Evolutionary conservation across 2,888 invertebrate species (phyloP).

Genomic region (Sturmia bella): DNA sequence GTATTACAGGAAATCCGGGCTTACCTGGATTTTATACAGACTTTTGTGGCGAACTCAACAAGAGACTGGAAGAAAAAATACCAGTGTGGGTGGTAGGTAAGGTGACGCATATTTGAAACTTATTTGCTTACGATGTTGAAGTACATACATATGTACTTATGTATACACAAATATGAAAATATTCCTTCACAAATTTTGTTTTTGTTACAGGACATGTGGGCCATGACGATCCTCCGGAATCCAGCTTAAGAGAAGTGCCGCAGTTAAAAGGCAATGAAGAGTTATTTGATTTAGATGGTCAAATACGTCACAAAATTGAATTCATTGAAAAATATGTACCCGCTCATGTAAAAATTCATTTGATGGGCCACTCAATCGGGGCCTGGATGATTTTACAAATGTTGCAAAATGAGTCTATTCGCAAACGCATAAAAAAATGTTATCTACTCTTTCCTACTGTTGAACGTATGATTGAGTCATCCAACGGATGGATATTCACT

Average conservation of each 20-base stretch:
- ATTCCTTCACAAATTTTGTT: too few species aligned
- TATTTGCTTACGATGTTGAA: not conserved
- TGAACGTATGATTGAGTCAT: conserved; percentile 89
- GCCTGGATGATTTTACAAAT: conserved; percentile 91
- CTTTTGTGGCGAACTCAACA: conserved; percentile 87
- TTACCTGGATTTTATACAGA: conserved; percentile 90
- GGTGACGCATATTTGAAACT: not conserved
- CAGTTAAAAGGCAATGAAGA: conserved; percentile 83
- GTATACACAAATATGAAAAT: not conserved
- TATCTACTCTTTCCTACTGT: conserved; percentile 94
- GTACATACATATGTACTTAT: not conserved
- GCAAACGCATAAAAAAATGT: conserved; percentile 84
- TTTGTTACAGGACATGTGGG: conserved; percentile 86
- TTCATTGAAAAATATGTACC: conserved; percentile 90
- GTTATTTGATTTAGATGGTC: conserved; percentile 89
- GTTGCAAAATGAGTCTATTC: conserved; percentile 84
- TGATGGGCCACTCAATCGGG: conserved; percentile 96
- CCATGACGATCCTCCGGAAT: conserved; percentile 87
- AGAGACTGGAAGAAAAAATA: conserved; percentile 83
- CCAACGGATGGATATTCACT: conserved; percentile 88
- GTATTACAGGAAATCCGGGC: conserved; percentile 95
- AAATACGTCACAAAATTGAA: conserved; percentile 82
- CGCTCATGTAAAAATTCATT: conserved; percentile 87
- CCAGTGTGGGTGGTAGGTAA: conserved; percentile 91
- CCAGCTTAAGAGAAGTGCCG: conserved; percentile 82